phyloP scores from a whole-genome alignment of 2,113 vertebrate species.

The Thymallus thymallus region DNA sequence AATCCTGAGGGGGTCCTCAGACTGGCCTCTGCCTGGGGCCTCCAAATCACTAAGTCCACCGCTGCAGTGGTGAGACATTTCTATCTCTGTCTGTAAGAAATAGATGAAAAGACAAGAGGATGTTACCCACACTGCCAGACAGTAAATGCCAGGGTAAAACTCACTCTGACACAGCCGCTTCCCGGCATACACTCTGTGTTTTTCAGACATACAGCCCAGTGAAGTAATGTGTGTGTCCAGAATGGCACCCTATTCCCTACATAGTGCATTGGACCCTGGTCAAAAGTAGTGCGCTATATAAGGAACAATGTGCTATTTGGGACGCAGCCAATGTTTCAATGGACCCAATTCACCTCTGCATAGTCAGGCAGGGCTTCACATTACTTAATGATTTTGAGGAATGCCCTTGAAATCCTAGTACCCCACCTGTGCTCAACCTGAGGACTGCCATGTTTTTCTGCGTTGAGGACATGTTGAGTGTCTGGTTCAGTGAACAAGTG shows the following conservation, averaged over 20 bases:
- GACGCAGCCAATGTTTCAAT: neutral
- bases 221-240: neutral
- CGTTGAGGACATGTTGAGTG: neutral
- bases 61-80: neutral
- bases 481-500: neutral
- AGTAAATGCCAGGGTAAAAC: neutral
- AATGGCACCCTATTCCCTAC: neutral
- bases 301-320: too few relatives aligned
- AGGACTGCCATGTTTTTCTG: neutral
- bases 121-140: neutral
- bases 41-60: neutral
- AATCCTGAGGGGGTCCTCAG: too few relatives aligned
- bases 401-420: neutral
- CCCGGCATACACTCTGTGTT: neutral
- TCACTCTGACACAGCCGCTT: neutral
- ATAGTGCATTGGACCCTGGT: too few relatives aligned
- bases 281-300: too few relatives aligned
- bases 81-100: neutral
- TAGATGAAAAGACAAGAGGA: constrained; percentile 10
- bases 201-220: neutral
- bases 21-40: too few relatives aligned
- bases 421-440: neutral
- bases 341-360: neutral
- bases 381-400: neutral
- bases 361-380: neutral